A percentile compares a stretch with the other conserved stretches of the same genome.
These are phyloP conservation scores for Monoplex corrugatus DNA, from an alignment of 2,888 invertebrate species.

Conservation along the genomic window DNA sequence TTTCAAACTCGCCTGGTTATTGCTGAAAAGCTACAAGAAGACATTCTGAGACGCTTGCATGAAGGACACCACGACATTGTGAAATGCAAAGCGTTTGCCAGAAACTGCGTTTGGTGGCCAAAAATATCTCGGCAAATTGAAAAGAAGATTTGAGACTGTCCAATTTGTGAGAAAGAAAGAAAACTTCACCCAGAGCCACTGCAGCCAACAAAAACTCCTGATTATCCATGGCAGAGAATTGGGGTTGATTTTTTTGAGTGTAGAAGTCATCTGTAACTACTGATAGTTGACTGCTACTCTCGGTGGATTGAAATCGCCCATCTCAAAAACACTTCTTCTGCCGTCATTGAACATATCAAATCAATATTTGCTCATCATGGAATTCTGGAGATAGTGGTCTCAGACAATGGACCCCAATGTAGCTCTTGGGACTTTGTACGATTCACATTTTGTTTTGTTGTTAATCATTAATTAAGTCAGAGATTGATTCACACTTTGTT, in stretches of 20 bases:
- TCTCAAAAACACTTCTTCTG: not conserved
- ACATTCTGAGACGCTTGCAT: not conserved
- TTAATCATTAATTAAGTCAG: too few species aligned
- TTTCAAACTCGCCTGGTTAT: not conserved
- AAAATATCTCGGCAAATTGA: not conserved
- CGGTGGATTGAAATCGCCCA: not conserved
- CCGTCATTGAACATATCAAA: not conserved
- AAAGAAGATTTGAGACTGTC: not conserved
- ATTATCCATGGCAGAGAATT: slow-evolving; percentile 15
- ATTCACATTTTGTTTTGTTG: too few species aligned
- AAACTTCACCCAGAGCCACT: not conserved
- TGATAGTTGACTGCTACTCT: not conserved
- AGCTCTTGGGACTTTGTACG: not conserved
- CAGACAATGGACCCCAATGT: not conserved
- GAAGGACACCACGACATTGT: not conserved
- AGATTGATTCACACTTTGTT: too few species aligned
- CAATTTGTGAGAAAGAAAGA: not conserved
- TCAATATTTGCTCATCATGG: not conserved
- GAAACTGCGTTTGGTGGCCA: not conserved
- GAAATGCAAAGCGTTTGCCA: not conserved
- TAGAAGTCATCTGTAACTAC: not conserved
- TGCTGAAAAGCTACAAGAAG: not conserved
- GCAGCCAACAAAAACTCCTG: not conserved
- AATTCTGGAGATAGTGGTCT: not conserved
- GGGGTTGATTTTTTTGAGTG: not conserved